Base-by-base conservation (phyloP, 2,888 invertebrate genomes). In the Drosophila leonis region DNA sequence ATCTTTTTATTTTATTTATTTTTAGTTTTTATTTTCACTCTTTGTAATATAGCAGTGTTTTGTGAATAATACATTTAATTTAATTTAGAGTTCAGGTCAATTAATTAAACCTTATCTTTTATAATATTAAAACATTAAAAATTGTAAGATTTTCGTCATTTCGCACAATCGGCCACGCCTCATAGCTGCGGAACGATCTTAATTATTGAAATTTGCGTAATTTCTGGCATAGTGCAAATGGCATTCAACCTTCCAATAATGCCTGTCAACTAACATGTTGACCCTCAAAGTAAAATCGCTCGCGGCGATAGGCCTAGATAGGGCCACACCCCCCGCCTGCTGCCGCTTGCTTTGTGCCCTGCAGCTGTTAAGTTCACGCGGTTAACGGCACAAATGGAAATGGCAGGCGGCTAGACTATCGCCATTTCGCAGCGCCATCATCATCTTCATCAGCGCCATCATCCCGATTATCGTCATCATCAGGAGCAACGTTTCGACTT, bases 381-480 rank as follows among this genome's bases (percentile, higher is more conserved):
- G 80, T 79, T 79, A 79, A 63, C 75, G 63, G 52, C 76, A 66
- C 56, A 79, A 71, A 65, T 75, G 80, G 44, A 65, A 79, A 79
- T 63, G 65, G 80, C 65, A 65, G 65, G 52, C 75, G 79, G 70
- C 80, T 77, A 71, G 63, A 69, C 83, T 71, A 77, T 68, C 64
- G 74, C 65, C 69, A 73, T 70, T 59, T 39, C 48, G 48, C 29
- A 59, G 35, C 48, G 48, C 59, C 67, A 65, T 75, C 62, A 71
- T 75, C 61, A 62, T 77, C 55, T 60, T 49, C 57, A 57, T 49
- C 59, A 48, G 59, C 49, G 61, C 20, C 54, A 48, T 57, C 44
- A 57, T n/a, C 44, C 37, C 48, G 37, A 59, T 55, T 46, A 63
- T 52, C 52, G 56, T 52, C 52, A 48, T 49, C 51, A 57, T 61